phyloP scores from a whole-genome alignment of 2,888 invertebrate species.

The Melanargia galathea region DNA sequence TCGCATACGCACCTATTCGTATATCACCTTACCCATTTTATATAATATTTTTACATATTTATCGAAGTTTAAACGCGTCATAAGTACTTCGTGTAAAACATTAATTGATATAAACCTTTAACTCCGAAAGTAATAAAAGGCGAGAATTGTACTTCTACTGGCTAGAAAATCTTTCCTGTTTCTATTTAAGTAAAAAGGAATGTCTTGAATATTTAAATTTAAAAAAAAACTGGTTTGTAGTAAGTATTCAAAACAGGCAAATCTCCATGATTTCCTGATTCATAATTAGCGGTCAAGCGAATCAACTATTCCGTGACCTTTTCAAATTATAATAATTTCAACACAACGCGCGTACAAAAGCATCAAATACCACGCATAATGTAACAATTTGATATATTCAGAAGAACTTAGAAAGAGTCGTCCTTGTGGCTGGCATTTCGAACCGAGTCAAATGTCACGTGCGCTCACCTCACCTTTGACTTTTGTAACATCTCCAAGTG shows the following conservation, averaged over 20 bases:
- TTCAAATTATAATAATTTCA: constrained; percentile 72
- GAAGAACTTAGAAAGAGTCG: constrained; percentile 78
- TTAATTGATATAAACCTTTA: not conserved
- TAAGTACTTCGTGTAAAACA: not conserved
- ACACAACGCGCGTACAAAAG: constrained; percentile 65
- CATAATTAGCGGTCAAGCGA: constrained; percentile 68
- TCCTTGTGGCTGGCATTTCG: constrained; percentile 81
- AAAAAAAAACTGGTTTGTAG: constrained; percentile 20
- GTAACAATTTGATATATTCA: constrained; percentile 64
- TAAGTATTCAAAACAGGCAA: constrained; percentile 37
- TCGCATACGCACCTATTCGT: constrained; percentile 36
- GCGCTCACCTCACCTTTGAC: constrained; percentile 75
- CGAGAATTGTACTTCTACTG: not conserved
- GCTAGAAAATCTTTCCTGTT: constrained; percentile 3
- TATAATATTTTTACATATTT: constrained; percentile 2
- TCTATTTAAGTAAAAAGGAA: constrained; percentile 5
- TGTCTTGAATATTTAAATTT: constrained; percentile 14
- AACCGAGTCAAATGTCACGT: constrained; percentile 77
- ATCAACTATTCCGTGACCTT: constrained; percentile 74
- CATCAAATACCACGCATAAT: constrained; percentile 78
- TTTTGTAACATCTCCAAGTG: constrained; percentile 64
- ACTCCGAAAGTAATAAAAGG: constrained; percentile 7
- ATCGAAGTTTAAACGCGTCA: not conserved
- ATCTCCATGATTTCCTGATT: constrained; percentile 57
- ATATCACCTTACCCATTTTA: constrained; percentile 14